Conservation (phyloP, 2,797 vertebrate species). For the Tauraco hartlaubi region DNA sequence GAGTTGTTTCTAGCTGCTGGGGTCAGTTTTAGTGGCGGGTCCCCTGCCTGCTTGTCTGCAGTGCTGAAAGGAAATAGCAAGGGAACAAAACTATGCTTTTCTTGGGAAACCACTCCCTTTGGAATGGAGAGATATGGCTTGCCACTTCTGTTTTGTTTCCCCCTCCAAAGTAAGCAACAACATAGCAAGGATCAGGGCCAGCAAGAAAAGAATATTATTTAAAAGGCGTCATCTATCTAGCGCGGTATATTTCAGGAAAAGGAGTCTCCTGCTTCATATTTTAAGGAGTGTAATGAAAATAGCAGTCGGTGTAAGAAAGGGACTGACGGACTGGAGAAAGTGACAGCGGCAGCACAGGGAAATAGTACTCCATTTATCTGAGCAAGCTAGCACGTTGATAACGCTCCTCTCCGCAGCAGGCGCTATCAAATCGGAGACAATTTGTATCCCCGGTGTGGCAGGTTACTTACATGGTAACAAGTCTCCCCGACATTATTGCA, state of each 20-base stretch:
- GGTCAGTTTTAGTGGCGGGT: conserved; percentile 2
- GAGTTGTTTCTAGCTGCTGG: not conserved
- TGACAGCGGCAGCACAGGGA: conserved; percentile 46
- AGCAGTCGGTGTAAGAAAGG: conserved; percentile 52
- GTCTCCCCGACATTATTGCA: conserved; percentile 39
- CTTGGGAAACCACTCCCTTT: conserved; percentile 84
- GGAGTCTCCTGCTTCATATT: conserved; percentile 66
- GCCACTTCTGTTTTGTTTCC: conserved; percentile 76
- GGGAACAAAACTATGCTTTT: conserved; percentile 79
- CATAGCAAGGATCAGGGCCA: conserved; percentile 64
- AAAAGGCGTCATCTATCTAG: conserved; percentile 71
- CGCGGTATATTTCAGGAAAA: conserved; percentile 61
- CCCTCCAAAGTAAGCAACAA: conserved; percentile 79
- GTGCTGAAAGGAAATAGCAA: conserved; percentile 75
- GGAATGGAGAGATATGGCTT: conserved; percentile 78
- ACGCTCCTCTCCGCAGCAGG: conserved; percentile 28
- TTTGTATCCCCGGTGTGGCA: conserved; percentile 52
- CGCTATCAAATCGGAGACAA: conserved; percentile 44
- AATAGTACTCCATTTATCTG: conserved; percentile 61
- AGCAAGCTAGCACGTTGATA: conserved; percentile 23
- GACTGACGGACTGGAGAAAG: conserved; percentile 46
- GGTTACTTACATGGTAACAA: conserved; percentile 46
- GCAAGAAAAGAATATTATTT: conserved; percentile 74
- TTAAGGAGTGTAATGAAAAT: conserved; percentile 70
- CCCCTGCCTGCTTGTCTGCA: conserved; percentile 53